phyloP scores from a whole-genome alignment of 2,888 invertebrate genomes.

The Busseola fusca region DNA sequence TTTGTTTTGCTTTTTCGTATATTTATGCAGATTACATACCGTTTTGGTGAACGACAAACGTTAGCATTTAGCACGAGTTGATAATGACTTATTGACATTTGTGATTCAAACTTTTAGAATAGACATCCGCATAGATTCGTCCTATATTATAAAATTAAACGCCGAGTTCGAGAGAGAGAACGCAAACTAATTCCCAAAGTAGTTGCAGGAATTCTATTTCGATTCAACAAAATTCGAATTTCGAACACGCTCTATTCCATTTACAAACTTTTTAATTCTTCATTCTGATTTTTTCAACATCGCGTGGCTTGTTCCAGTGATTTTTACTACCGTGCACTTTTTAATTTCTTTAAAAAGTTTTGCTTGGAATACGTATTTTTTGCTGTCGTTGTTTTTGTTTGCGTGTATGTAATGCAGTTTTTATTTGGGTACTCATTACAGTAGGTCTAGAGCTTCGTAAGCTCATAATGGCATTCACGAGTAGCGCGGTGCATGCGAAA shows the following conservation, averaged over 20 bases:
- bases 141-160: slow-evolving; percentile 55
- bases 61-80: slow-evolving; percentile 4
- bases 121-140: slow-evolving; percentile 37
- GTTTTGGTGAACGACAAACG: slow-evolving; percentile 15
- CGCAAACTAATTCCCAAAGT: slow-evolving; percentile 65
- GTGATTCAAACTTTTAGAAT: slow-evolving; percentile 26
- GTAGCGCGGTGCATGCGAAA: slow-evolving; percentile 80
- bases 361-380: background rate
- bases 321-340: slow-evolving; percentile 34
- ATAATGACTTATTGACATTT: slow-evolving; percentile 21
- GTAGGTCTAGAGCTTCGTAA: slow-evolving; percentile 68
- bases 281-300: slow-evolving; percentile 47
- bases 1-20: slow-evolving; percentile 41
- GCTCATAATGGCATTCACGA: slow-evolving; percentile 79
- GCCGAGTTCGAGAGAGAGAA: slow-evolving; percentile 54
- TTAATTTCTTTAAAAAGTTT: slow-evolving; percentile 45
- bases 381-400: slow-evolving; percentile 10
- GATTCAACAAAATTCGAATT: slow-evolving; percentile 66
- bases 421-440: slow-evolving; percentile 65
- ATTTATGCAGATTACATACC: slow-evolving; percentile 25
- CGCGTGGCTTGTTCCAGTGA: slow-evolving; percentile 30
- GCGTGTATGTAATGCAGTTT: slow-evolving; percentile 35
- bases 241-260: slow-evolving; percentile 62
- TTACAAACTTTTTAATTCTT: slow-evolving; percentile 64
- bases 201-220: slow-evolving; percentile 63